Base-by-base conservation (phyloP, 2,113 vertebrate species). In the Podilymbus podiceps region DNA sequence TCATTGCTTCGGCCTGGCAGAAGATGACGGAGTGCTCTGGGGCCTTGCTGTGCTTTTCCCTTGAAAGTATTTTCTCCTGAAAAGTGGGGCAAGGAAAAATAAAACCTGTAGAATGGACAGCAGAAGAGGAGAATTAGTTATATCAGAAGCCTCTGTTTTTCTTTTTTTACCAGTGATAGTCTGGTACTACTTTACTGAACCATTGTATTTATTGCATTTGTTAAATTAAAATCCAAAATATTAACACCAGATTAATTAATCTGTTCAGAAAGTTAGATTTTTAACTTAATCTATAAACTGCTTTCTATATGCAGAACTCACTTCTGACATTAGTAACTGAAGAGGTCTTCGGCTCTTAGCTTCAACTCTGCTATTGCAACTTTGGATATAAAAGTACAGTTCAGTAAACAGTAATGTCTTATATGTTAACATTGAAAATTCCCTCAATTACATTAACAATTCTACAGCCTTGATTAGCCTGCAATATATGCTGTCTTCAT, bases 1-100 rank as follows among this genome's bases (percentile, higher is more conserved):
- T 97, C 80, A 79, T 95, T 95, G 64, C 92, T 95, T 95, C 73
- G 4, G 73, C 89, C 90, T 96, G 97, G 88, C 93, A 93, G 90
- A 93, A 88, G 85, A 94, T 89, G 93, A 67, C 42, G 67, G 80
- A 88, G 49, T 82, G 66, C 66, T 92, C 46, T 96, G 77, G 69
- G 85, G 31, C 53, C 69, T 94, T 89, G 77, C 69, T 82, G 0
- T 72, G 69, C 35, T 93, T 93, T 94, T 71, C 40, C 88, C 33
- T 8, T 64, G 8, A 19, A 76, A 68, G 13, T 69, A 16, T 28
- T 95, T 78, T 88, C 42, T 69, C 60, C 50, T 87, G 49, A 56
- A 67, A 88, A 68, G 30, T 50, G 23, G 59, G 58, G 46, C 80
- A 89, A 82, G 56, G 66, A 38, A 73, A 90, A 90, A n/a, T n/a